Evolutionary conservation across 2,797 vertebrate genomes (phyloP).

Genomic region (Centroberyx gerrardi): DNA sequence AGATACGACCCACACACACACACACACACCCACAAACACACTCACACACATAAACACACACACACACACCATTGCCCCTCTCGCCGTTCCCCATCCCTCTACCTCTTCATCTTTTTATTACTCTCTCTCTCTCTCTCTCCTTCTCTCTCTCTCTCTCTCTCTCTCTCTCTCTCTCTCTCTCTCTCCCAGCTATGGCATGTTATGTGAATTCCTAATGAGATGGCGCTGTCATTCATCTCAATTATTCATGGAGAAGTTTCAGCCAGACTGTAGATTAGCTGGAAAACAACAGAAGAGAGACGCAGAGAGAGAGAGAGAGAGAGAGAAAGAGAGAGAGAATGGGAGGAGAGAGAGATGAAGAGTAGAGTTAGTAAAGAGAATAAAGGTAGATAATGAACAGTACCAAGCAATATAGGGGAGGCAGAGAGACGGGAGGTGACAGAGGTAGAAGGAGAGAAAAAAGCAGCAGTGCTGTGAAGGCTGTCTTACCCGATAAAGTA

Average conservation of each 20-base stretch:
- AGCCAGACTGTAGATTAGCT: constrained; percentile 68
- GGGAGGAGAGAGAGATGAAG: background rate
- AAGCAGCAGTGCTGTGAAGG: constrained; percentile 41
- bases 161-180: background rate
- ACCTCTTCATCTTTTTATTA: constrained; percentile 64
- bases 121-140: constrained; percentile 14
- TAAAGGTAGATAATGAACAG: constrained; percentile 22
- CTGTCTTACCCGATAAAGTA: constrained; percentile 25
- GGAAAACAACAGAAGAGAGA: constrained; percentile 26
- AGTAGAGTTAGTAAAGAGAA: too few species aligned
- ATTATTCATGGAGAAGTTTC: constrained; percentile 79
- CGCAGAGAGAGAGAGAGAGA: background rate
- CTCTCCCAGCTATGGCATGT: constrained; percentile 53
- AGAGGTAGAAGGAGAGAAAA: constrained; percentile 2
- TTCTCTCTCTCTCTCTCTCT: background rate
- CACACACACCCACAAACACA: background rate
- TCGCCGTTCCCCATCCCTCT: constrained; percentile 9
- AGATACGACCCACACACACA: background rate
- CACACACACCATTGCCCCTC: background rate
- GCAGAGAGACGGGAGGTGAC: constrained; percentile 4
- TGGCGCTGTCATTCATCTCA: constrained; percentile 73
- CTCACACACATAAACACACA: background rate
- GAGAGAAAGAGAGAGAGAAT: background rate
- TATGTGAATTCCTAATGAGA: constrained; percentile 75
- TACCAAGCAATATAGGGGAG: background rate